Conservation (phyloP, 92 coral and sea anemone genomes). For the Galaxea fascicularis region DNA sequence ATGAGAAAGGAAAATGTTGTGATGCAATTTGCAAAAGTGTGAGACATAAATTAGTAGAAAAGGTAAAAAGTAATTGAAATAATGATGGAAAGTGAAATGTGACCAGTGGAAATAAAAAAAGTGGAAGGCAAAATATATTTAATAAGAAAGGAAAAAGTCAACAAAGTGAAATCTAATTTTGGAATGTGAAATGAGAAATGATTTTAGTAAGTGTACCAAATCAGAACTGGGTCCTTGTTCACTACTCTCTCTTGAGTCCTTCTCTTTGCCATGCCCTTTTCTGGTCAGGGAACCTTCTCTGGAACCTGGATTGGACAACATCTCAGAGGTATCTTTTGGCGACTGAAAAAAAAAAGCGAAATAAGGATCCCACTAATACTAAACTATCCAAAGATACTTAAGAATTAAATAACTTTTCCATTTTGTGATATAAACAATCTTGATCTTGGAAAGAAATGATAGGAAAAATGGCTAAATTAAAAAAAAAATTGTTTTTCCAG, state of each 20-base stretch:
- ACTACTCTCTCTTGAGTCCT: constrained; percentile 10
- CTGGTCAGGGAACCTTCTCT: constrained; percentile 23
- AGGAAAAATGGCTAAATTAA: too few relatives aligned
- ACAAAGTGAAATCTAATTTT: too few relatives aligned
- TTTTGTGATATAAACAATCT: too few relatives aligned
- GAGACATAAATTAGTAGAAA: neutral
- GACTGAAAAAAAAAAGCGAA: neutral
- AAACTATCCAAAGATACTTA: too few relatives aligned
- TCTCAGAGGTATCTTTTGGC: neutral
- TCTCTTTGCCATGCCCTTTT: constrained; percentile 12
- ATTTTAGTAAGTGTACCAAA: constrained; percentile 2
- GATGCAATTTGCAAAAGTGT: neutral
- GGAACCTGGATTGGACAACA: constrained; percentile 6
- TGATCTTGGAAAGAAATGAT: too few relatives aligned
- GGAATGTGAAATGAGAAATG: neutral
- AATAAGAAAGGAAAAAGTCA: neutral
- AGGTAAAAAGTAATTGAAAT: too few relatives aligned
- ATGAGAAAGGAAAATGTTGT: neutral
- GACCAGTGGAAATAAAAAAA: too few relatives aligned
- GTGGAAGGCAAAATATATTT: too few relatives aligned
- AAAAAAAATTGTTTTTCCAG: too few relatives aligned
- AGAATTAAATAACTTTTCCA: too few relatives aligned
- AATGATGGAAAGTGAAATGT: too few relatives aligned
- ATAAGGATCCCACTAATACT: neutral
- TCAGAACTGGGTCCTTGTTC: constrained; percentile 14